A percentile compares a stretch with the other conserved stretches of the same genome.
Evolutionary conservation across 2,113 vertebrate species (phyloP).

Genomic region (Tupaia chinensis): DNA sequence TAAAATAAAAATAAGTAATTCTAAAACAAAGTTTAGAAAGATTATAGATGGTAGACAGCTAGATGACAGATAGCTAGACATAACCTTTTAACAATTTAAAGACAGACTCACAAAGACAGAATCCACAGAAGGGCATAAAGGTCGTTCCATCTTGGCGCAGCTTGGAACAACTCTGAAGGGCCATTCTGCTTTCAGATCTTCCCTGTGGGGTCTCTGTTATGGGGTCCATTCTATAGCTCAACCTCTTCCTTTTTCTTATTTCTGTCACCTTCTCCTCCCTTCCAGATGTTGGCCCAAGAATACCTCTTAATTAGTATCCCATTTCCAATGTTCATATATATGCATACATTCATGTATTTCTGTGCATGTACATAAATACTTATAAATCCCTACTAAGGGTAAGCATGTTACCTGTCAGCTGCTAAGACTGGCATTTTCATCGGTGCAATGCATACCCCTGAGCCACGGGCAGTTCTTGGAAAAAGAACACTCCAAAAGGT

Average conservation of each 20-base stretch:
- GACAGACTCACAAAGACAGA: neutral
- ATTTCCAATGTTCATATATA: neutral
- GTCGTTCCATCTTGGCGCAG: neutral
- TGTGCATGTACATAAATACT: accelerated
- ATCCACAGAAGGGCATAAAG: neutral
- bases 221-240: no score
- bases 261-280: neutral
- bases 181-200: neutral
- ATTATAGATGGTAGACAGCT: no score
- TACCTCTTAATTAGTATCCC: neutral
- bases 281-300: neutral
- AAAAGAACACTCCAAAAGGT: neutral
- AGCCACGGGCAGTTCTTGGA: neutral
- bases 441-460: neutral
- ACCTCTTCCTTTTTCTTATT: neutral
- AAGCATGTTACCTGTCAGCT: neutral
- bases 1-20: no score
- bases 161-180: neutral
- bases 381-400: neutral
- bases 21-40: no score
- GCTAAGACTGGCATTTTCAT: neutral
- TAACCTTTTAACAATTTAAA: no score
- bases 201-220: neutral
- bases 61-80: no score
- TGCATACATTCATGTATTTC: accelerated